Conservation (phyloP, 23 tunicate species). For the Ascidia mentula region DNA sequence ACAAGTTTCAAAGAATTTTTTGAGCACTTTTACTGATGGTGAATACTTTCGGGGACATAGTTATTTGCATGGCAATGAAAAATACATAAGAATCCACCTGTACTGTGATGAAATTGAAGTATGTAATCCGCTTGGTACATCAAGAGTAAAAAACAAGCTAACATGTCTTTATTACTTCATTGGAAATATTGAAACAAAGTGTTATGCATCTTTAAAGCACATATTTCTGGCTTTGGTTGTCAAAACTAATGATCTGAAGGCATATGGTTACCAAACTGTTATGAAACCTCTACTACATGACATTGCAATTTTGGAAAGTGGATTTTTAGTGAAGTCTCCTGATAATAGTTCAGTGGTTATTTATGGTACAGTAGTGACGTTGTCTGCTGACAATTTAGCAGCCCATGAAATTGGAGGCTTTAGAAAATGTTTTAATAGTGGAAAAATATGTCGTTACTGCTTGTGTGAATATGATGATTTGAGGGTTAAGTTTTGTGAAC, state of each 20-base stretch:
- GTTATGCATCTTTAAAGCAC: neutral
- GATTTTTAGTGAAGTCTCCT: neutral
- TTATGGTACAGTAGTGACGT: slow-evolving; percentile 30
- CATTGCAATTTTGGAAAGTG: neutral
- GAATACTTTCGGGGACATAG: neutral
- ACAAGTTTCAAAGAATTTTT: neutral
- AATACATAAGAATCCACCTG: neutral
- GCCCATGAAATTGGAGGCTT: slow-evolving; percentile 33
- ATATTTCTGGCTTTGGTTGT: neutral
- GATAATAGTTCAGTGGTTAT: neutral
- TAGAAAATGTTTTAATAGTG: slow-evolving; percentile 29
- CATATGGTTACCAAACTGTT: neutral
- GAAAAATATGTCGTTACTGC: slow-evolving; percentile 29
- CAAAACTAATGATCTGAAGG: neutral
- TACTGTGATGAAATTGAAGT: slow-evolving; percentile 12
- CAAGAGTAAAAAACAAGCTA: slow-evolving; percentile 5
- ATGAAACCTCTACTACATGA: neutral
- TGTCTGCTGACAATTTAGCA: slow-evolving; percentile 43
- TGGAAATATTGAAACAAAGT: slow-evolving; percentile 14
- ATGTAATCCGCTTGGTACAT: slow-evolving; percentile 12
- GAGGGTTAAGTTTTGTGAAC: neutral
- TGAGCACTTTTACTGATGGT: neutral
- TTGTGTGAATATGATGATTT: slow-evolving; percentile 22
- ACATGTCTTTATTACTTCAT: slow-evolving; percentile 11
- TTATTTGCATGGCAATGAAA: neutral